Conservation (phyloP, 2,888 invertebrate species). For the Eristalis intricaria region DNA sequence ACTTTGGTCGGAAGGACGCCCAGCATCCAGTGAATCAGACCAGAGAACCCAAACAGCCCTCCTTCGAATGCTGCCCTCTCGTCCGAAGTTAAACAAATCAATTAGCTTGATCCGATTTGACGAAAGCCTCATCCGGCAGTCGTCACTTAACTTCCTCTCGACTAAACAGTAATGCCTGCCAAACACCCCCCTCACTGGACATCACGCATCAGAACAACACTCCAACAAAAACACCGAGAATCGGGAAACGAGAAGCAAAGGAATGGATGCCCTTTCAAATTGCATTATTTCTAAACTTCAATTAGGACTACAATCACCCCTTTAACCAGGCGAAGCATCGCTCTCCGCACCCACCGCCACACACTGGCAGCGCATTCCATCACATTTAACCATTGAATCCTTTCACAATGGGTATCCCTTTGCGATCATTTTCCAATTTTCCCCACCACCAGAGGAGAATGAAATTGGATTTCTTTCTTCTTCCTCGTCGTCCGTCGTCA, state of each 20-base stretch:
- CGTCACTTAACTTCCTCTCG: slow-evolving; percentile 38
- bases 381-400: slow-evolving; percentile 68
- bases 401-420: slow-evolving; percentile 67
- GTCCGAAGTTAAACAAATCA: slow-evolving; percentile 12
- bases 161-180: slow-evolving; percentile 48
- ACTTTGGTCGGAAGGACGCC: too few relatives aligned
- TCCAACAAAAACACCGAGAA: not conserved
- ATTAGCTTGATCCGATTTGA: not conserved
- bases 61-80: not conserved
- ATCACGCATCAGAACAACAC: slow-evolving; percentile 17
- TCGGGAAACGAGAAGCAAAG: not conserved
- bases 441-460: slow-evolving; percentile 69
- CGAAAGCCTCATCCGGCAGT: not conserved
- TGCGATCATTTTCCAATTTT: slow-evolving; percentile 72
- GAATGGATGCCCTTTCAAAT: slow-evolving; percentile 31
- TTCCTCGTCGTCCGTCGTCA: not conserved
- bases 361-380: slow-evolving; percentile 40
- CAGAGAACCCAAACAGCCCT: too few relatives aligned
- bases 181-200: not conserved
- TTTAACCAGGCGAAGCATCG: slow-evolving; percentile 55
- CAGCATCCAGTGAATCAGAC: too few relatives aligned
- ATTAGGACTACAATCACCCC: slow-evolving; percentile 68
- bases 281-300: slow-evolving; percentile 69
- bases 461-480: slow-evolving; percentile 66
- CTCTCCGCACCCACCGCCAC: not conserved